phyloP scores from a whole-genome alignment of 2,888 invertebrate species.

The Julus scanicus region DNA sequence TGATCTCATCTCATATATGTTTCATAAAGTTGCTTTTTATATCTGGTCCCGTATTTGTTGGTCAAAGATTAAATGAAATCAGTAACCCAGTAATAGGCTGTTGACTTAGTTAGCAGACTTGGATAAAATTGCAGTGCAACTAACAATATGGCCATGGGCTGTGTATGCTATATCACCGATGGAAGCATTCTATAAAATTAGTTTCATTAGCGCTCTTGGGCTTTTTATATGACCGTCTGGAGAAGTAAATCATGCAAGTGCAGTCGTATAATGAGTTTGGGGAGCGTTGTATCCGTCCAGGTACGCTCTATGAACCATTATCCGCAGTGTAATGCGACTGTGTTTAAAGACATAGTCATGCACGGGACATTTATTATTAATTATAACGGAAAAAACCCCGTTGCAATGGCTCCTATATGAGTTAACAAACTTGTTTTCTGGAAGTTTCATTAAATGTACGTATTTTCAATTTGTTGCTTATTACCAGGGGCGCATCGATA shows the following conservation, averaged over 20 bases:
- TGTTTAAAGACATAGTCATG: conserved; percentile 24
- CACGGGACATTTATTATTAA: conserved; percentile 1
- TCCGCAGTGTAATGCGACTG: not conserved
- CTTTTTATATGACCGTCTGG: conserved; percentile 28
- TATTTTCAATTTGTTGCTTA: conserved; percentile 1
- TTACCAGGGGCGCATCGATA: not conserved
- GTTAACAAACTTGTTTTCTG: conserved; percentile 24
- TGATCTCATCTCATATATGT: not conserved
- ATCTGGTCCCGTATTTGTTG: not conserved
- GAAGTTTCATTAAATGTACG: conserved; percentile 3
- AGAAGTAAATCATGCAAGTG: conserved; percentile 24
- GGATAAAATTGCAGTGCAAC: not conserved
- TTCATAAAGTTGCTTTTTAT: not conserved
- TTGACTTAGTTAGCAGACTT: not conserved
- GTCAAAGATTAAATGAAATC: not conserved
- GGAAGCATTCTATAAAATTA: conserved; percentile 18
- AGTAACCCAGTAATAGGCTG: conserved; percentile 30
- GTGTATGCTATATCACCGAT: not conserved
- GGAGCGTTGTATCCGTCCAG: not conserved
- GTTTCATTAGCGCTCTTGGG: conserved; percentile 10
- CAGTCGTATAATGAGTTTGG: not conserved
- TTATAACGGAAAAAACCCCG: not conserved
- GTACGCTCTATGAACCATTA: not conserved
- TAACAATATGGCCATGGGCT: not conserved
- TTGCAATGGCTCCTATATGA: not conserved